These are phyloP conservation scores for Andrena marginata DNA, from an alignment of 2,888 invertebrate genomes.

Conservation along the genomic window DNA sequence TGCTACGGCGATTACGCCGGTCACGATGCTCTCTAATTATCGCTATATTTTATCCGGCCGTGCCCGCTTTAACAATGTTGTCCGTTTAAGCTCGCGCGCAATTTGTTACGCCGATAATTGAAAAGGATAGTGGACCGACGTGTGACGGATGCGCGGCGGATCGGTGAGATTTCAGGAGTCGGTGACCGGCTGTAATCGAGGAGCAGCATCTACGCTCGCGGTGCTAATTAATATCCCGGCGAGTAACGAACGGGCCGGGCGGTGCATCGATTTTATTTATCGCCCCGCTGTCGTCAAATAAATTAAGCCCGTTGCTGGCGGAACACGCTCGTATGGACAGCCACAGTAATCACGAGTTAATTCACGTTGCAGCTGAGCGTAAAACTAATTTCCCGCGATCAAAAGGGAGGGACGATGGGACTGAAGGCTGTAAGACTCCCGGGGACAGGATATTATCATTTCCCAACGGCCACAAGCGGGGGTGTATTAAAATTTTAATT, in stretches of 20 bases:
- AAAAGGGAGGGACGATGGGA: not conserved
- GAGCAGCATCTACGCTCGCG: not conserved
- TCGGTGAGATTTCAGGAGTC: not conserved
- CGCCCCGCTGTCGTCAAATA: constrained; percentile 10
- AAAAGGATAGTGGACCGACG: not conserved
- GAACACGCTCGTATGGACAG: not conserved
- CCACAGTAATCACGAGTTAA: constrained; percentile 3
- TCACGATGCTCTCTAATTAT: not conserved
- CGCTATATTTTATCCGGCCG: not conserved
- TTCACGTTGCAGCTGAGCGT: constrained; percentile 8
- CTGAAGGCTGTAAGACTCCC: not conserved
- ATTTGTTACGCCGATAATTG: constrained; percentile 12
- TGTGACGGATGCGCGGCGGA: not conserved
- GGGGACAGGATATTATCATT: constrained; percentile 28
- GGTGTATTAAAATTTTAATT: constrained; percentile 62
- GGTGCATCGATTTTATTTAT: constrained; percentile 29
- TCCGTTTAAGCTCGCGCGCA: not conserved
- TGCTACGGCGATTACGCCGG: not conserved
- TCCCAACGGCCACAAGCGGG: constrained; percentile 8
- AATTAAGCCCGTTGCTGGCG: constrained; percentile 8
- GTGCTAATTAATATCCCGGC: constrained; percentile 24
- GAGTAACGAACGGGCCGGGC: constrained; percentile 18
- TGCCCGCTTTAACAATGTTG: not conserved
- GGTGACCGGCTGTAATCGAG: not conserved
- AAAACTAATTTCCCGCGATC: constrained; percentile 17